Percentiles rank a stretch among this genome's conserved stretches.
Conservation (phyloP, 2,888 invertebrate genomes). For the Heliconius hortense region DNA sequence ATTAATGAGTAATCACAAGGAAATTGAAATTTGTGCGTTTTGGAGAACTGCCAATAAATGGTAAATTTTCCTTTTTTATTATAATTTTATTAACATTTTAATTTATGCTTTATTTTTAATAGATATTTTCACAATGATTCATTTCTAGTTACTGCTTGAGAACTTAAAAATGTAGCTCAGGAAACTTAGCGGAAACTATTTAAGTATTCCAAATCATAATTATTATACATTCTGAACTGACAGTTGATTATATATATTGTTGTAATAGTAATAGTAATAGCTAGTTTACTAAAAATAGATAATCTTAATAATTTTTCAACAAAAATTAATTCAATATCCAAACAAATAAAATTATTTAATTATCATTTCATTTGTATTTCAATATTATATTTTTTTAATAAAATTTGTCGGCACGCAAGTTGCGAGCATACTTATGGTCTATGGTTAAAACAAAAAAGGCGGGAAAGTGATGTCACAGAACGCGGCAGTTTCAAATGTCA, state of each 20-base stretch:
- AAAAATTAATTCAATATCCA: neutral
- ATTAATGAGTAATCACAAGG: too few species aligned
- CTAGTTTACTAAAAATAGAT: neutral
- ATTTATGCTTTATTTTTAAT: too few species aligned
- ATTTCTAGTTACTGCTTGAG: too few species aligned
- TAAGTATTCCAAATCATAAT: too few species aligned
- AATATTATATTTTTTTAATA: neutral
- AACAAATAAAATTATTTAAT: neutral
- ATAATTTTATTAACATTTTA: too few species aligned
- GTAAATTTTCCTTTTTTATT: too few species aligned
- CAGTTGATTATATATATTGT: neutral
- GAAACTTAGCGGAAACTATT: too few species aligned
- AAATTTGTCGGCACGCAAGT: neutral
- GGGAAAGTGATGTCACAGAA: neutral
- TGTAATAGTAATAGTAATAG: neutral
- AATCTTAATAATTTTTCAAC: neutral
- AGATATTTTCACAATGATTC: too few species aligned
- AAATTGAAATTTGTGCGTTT: too few species aligned
- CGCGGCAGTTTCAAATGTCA: conserved; percentile 10
- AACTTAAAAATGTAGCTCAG: too few species aligned
- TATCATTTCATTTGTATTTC: neutral
- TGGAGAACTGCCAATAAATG: too few species aligned
- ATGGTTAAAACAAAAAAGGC: conserved; percentile 12
- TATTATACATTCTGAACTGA: too few species aligned
- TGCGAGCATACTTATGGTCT: neutral